Base-by-base conservation (phyloP, 2,888 invertebrate genomes). In the Trichopria drosophilae region DNA sequence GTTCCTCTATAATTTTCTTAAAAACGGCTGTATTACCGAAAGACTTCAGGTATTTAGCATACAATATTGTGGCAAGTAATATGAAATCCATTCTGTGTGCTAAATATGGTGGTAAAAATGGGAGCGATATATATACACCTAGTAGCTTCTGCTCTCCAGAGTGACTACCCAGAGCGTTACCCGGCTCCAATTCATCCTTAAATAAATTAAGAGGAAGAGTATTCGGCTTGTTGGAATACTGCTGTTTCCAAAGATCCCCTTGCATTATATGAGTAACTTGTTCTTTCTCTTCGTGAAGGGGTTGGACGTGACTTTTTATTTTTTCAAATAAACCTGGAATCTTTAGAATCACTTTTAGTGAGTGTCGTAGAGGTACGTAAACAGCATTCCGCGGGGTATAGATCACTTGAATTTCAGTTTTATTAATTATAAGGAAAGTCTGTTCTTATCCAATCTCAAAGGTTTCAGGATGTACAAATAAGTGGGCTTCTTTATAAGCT, bases 251-350 rank as follows among this genome's bases (percentile, higher is more conserved):
- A 6, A 51, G 42, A 6, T 51, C 13, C 29, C 43, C 51, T 37
- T 55, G 55, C 28, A 55, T 29, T 12, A 19, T 49, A 39, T 55
- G 48, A 10, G 51, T 48, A 26, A 55, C 12, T 20, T 49, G 10
- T 4, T 19, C n/a, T 20, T 48, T 45, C 20, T 55, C 55, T 36
- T 43, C 35, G 24, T 35, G 22, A 18, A 51, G 16, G 29, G 28
- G 12, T 24, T 36, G 6, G 3, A 40, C 26, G 36, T 55, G 45
- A 7, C 19, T n/a, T 12, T 44, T 28, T 4, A 52, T 46, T 41
- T 44, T 37, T 23, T 52, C 12, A 19, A 52, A 46, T 13, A 55
- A 37, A 12, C 49, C 46, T 1, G 44, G 45, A 20, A 18, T 18
- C 42, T 52, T 35, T 5, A 55, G 45, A 40, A 51, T 46, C 12